Evolutionary conservation across 2,888 invertebrate genomes (phyloP).

Genomic region (Phortica magna): DNA sequence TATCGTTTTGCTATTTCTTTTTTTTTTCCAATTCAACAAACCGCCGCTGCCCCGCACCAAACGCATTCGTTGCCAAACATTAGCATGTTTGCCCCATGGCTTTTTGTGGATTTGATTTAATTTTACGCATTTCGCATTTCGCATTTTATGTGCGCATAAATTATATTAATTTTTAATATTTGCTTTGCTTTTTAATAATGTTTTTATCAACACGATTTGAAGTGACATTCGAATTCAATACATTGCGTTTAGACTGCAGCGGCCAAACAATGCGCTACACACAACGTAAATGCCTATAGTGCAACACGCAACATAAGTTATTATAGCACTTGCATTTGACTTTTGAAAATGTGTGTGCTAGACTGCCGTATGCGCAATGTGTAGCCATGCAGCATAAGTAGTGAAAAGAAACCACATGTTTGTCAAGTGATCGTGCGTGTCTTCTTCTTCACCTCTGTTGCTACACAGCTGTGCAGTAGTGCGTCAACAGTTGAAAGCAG

Average conservation of each 20-base stretch:
- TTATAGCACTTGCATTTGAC: too few species aligned
- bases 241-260: neutral
- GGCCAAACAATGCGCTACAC: too few species aligned
- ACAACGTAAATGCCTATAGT: too few species aligned
- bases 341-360: too few species aligned
- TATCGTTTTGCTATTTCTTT: neutral
- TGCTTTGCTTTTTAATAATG: slow-evolving; percentile 10
- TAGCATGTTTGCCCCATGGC: neutral
- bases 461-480: too few species aligned
- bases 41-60: neutral
- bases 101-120: neutral
- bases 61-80: neutral
- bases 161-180: slow-evolving; percentile 8
- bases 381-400: too few species aligned
- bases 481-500: too few species aligned
- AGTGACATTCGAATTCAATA: neutral
- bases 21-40: neutral
- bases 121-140: neutral
- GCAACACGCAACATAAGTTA: too few species aligned
- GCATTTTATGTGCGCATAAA: neutral
- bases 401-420: too few species aligned
- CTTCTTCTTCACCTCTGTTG: too few species aligned
- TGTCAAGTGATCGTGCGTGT: too few species aligned
- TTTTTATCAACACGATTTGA: neutral
- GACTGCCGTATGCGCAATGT: too few species aligned